Evolutionary conservation across 1,140 invertebrate species (phyloP), one percentile per base, ranked within the genome.

Genomic region (Armadillidium nasatum): DNA sequence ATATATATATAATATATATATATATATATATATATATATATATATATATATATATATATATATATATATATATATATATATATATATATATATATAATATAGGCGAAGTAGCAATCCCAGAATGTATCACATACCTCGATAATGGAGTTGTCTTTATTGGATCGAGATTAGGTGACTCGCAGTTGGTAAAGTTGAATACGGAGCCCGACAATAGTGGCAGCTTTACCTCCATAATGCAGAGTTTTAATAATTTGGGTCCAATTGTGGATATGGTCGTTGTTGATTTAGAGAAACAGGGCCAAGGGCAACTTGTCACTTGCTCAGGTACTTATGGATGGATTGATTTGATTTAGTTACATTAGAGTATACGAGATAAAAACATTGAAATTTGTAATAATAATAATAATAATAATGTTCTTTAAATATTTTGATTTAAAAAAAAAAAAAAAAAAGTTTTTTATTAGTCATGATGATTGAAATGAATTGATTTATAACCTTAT

Each of bases 131-230:
- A n/a, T 99, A 99, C 84, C 87, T 99, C 70, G 97, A 99, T 84
- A 99, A 99, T 87, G 95, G 95, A 66, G 97, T 99, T 33, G 91
- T 99, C 71, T 99, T 97, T 85, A 91, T 99, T 82, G 97, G 97
- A 0, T 98, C 96, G 0, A 89, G 95, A 22, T 87, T 99, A 23
- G 97, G 97, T 0, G 97, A 99, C 86, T 98, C 95, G 0, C 97
- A 99, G 79, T 86, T 99, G 4, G 91, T 99, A 0, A 95, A 96
- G 83, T 87, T 99, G 50, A 95, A 93, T 81, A 90, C 91, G 6
- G 90, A 92, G 79, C 86, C 91, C 0, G 93, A 97, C 85, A 93
- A 95, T 69, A 89, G 88, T 83, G 91, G 92, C 11, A 94, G 93
- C 13, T 99, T 96, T 84, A 93, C 99, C 19, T 91, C 93, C 81